phyloP scores from a whole-genome alignment of 2,888 invertebrate species.

The Aelia acuminata region DNA sequence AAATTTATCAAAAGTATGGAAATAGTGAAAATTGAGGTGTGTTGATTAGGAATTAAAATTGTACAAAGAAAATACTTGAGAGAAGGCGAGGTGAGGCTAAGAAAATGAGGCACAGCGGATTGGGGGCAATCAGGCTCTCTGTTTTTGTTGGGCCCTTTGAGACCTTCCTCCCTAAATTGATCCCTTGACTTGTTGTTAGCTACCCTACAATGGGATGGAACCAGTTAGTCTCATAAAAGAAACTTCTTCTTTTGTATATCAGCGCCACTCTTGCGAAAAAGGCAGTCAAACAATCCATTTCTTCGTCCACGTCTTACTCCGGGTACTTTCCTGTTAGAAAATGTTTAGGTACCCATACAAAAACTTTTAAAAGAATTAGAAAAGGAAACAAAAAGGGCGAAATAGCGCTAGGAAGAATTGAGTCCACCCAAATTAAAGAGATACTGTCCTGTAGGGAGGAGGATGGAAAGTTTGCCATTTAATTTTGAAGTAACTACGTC shows the following conservation, averaged over 20 bases:
- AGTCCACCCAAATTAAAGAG: no score
- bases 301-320: not conserved
- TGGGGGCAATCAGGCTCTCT: not conserved
- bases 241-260: conserved; percentile 35
- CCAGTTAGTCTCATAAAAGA: conserved; percentile 34
- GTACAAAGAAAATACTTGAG: not conserved
- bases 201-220: conserved; percentile 4
- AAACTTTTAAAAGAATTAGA: not conserved
- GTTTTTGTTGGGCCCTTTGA: conserved; percentile 30
- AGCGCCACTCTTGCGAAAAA: not conserved
- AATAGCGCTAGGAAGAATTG: no score
- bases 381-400: no score
- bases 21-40: not conserved
- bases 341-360: not conserved
- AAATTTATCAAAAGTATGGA: conserved; percentile 8
- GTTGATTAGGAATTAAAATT: not conserved
- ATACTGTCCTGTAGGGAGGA: no score
- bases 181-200: conserved; percentile 40
- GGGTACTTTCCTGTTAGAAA: not conserved
- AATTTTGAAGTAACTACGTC: no score
- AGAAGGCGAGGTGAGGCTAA: not conserved
- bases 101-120: no score
- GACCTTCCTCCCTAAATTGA: not conserved
- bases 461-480: no score
- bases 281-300: not conserved